Evolutionary conservation across 2,888 invertebrate genomes (phyloP).

Genomic region (Ophioninae sp.): DNA sequence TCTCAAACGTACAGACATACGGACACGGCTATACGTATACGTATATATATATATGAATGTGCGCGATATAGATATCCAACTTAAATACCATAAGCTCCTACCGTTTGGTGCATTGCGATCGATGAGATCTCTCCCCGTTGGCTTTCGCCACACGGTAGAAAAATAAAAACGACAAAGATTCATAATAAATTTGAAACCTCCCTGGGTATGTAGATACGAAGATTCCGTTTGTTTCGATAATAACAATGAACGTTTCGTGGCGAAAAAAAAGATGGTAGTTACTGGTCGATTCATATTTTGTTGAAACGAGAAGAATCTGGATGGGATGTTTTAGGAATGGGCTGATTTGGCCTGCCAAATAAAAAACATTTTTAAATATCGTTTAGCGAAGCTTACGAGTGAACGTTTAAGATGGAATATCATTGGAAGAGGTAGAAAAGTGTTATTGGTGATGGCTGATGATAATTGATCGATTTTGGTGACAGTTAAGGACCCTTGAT

Average conservation of each 20-base stretch:
- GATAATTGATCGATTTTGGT: not conserved
- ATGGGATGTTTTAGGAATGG: too few species aligned
- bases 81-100: slow-evolving; percentile 38
- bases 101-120: slow-evolving; percentile 46
- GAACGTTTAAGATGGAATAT: not conserved
- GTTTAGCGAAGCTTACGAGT: not conserved
- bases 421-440: not conserved
- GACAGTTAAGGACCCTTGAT: too few species aligned
- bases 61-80: slow-evolving; percentile 20
- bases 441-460: not conserved
- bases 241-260: not conserved
- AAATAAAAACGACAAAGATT: slow-evolving; percentile 23
- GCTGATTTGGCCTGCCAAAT: too few species aligned
- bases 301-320: too few species aligned
- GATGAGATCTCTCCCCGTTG: slow-evolving; percentile 24
- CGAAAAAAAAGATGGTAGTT: not conserved
- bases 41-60: slow-evolving; percentile 16
- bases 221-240: not conserved
- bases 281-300: not conserved
- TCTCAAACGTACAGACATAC: not conserved
- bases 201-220: not conserved
- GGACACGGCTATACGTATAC: not conserved
- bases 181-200: slow-evolving; percentile 26
- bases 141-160: not conserved
- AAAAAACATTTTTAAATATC: not conserved